Base-by-base conservation (phyloP, 1,140 invertebrate species). In the Ephestia elutella region DNA sequence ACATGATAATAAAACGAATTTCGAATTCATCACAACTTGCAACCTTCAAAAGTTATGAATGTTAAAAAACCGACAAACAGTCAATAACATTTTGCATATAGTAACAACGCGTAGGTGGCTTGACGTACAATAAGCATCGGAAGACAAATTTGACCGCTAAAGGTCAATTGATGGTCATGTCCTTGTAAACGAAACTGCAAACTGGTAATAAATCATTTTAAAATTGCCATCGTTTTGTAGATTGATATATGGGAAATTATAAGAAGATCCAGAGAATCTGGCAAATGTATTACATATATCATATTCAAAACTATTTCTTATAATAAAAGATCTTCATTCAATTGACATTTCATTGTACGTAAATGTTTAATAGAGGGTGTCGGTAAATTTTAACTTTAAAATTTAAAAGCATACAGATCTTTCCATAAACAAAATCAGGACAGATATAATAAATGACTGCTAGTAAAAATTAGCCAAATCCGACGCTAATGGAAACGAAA, bases 11-110 rank as follows among this genome's bases (percentile, higher is more conserved):
- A 10, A 32, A 32, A 32, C 30, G 7, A 32, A 7, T 32, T 32
- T 32, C 30, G 9, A 44, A 44, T 15, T 44, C 38, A 44, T 44
- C 38, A 44, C 38, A 44, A 44, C 13, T 8, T 3, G 38, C 15
- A 44, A 44, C 38, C 38, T 44, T 44, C 38, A 44, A 44, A 44
- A n/a, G 38, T 44, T 44, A 17, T n/a, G 38, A 44, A 44, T 44
- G 38, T 44, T 44, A 44, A 44, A 44, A 35, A 44, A 15, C 13
- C 2, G 38, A 44, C 38, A 44, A 17, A 7, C 38, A 15, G n/a
- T 17, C 38, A 44, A 44, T 44, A 44, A 44, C 38, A 44, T 44
- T 44, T n/a, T 15, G 38, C 38, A 44, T 44, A 44, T 44, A 44
- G 38, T 17, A 44, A 44, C 15, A 15, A 15, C 15, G 38, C 38